Percentiles rank a stretch among this genome's conserved stretches.
Evolutionary conservation across 2,113 vertebrate genomes (phyloP).

Genomic region (Oncorhynchus mykiss): DNA sequence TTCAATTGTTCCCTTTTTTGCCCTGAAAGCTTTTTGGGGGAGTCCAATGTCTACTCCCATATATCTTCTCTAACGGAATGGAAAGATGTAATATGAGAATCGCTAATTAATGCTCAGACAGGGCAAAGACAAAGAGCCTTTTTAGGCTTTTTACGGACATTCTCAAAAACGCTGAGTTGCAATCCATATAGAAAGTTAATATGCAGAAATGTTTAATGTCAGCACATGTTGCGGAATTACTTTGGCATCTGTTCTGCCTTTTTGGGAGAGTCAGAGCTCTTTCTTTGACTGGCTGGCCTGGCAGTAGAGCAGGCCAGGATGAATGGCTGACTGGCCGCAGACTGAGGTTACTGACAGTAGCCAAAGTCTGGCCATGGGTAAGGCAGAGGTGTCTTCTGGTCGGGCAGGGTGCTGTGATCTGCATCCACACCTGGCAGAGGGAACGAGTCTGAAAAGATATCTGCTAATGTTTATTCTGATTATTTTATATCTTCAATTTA

Average conservation of each 20-base stretch:
- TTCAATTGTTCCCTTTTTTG: slow-evolving; percentile 17
- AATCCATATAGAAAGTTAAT: slow-evolving; percentile 79
- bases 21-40: slow-evolving; percentile 44
- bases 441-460: slow-evolving; percentile 26
- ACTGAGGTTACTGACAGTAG: slow-evolving; percentile 59
- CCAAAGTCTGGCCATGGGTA: slow-evolving; percentile 58
- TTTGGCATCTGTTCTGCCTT: slow-evolving; percentile 74
- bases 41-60: slow-evolving; percentile 56
- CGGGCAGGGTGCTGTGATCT: slow-evolving; percentile 41
- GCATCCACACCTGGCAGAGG: slow-evolving; percentile 26
- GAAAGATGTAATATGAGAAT: slow-evolving; percentile 78
- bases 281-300: slow-evolving; percentile 52
- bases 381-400: slow-evolving; percentile 55
- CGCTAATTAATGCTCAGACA: slow-evolving; percentile 72
- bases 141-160: slow-evolving; percentile 69
- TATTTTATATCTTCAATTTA: background rate
- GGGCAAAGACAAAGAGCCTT: slow-evolving; percentile 76
- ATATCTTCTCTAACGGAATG: slow-evolving; percentile 68
- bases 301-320: slow-evolving; percentile 53
- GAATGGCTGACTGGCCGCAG: slow-evolving; percentile 52
- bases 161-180: slow-evolving; percentile 74
- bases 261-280: slow-evolving; percentile 61
- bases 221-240: slow-evolving; percentile 79
- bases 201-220: slow-evolving; percentile 78
- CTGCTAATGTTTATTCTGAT: background rate